phyloP scores from a whole-genome alignment of 2,888 invertebrate genomes.

The Protula sp. region DNA sequence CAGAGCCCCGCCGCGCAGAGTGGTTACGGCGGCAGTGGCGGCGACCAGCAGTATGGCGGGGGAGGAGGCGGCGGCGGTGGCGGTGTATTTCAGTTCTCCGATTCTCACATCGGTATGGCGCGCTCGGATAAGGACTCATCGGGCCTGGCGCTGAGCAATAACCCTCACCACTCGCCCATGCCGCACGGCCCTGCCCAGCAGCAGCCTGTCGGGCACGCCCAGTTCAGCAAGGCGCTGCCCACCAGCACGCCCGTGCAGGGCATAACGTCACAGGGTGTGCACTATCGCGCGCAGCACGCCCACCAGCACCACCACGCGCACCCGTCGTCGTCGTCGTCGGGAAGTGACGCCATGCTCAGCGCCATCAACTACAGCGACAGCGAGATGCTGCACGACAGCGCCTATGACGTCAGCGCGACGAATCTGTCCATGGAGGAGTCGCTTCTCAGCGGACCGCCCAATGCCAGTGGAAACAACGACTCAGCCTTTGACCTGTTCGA shows the following conservation, averaged over 20 bases:
- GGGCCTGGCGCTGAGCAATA: background rate
- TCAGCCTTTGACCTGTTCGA: background rate
- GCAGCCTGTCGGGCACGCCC: too few species aligned
- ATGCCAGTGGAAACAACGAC: background rate
- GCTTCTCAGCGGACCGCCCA: background rate
- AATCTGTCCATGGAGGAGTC: background rate
- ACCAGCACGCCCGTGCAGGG: background rate
- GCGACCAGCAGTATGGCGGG: too few species aligned
- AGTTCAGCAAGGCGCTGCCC: background rate
- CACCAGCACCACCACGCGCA: too few species aligned
- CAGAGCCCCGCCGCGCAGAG: background rate
- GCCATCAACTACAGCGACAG: background rate
- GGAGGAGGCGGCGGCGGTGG: background rate
- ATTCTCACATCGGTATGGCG: background rate
- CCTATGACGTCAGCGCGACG: background rate
- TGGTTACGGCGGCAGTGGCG: background rate
- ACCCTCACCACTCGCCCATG: background rate
- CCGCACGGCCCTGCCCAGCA: background rate
- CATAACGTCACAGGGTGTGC: too few species aligned
- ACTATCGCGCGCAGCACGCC: too few species aligned
- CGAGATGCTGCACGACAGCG: background rate
- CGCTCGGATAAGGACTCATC: background rate
- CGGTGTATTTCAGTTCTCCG: background rate
- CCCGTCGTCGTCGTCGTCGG: too few species aligned
- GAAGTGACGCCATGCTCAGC: background rate